Evolutionary conservation across 2,797 vertebrate species (phyloP).

Genomic region (Rhabdophis nuchalis): DNA sequence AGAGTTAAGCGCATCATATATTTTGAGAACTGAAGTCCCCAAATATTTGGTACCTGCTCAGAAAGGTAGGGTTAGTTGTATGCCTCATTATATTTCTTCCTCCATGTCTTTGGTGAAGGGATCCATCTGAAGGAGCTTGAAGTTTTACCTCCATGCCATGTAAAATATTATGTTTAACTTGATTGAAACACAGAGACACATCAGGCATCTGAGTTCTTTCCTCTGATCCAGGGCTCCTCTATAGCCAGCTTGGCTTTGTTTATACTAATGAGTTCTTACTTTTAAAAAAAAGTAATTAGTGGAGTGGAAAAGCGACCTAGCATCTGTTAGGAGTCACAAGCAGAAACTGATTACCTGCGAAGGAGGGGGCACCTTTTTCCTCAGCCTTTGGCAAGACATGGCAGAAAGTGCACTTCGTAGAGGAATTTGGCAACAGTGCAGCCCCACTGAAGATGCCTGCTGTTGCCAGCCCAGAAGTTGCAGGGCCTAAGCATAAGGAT

Average conservation of each 20-base stretch:
- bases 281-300: not conserved
- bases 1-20: not conserved
- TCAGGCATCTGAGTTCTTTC: not conserved
- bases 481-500: not conserved
- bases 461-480: not conserved
- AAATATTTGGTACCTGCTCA: not conserved
- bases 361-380: not conserved
- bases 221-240: not conserved
- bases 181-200: not conserved
- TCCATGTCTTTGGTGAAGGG: not conserved
- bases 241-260: not conserved
- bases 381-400: not conserved
- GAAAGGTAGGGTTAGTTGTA: not conserved
- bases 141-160: not conserved
- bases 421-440: not conserved
- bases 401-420: not conserved
- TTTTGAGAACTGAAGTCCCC: not conserved
- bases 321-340: not conserved
- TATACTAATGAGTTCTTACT: not conserved
- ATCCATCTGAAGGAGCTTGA: not conserved
- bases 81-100: not conserved
- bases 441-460: not conserved
- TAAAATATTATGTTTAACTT: not conserved
- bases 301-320: not conserved
- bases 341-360: not conserved